Conservation (phyloP, 53 echinoderm and acorn worm genomes). For the Temnopleurus reevesii region DNA sequence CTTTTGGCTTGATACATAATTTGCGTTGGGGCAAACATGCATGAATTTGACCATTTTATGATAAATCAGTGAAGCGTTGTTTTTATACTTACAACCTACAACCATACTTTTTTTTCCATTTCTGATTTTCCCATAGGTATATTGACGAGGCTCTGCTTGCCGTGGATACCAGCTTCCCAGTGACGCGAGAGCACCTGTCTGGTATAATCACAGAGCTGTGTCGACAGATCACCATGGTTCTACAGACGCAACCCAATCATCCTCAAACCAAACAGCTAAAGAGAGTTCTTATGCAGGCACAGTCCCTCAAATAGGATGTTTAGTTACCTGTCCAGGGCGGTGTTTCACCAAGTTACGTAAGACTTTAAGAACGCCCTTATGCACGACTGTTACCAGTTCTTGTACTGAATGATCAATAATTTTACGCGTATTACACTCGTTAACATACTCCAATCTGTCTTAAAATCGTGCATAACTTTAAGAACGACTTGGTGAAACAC, state of each 20-base stretch:
- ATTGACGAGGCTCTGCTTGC: constrained; percentile 80
- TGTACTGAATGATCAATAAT: background rate
- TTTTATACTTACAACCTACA: no score
- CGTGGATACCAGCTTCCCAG: constrained; percentile 66
- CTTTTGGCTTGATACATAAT: no score
- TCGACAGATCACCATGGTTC: constrained; percentile 64
- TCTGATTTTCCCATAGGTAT: constrained; percentile 56
- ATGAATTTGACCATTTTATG: no score
- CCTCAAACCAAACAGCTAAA: constrained; percentile 63
- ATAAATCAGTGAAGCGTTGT: no score
- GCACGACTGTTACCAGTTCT: no score
- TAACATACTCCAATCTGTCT: no score
- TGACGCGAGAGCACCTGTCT: constrained; percentile 76
- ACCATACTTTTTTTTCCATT: no score
- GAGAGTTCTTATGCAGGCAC: constrained; percentile 70
- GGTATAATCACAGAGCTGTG: constrained; percentile 75
- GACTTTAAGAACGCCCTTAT: background rate
- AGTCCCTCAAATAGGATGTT: constrained; percentile 57
- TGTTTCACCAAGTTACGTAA: no score
- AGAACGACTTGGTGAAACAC: no score
- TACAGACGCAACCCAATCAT: constrained; percentile 59
- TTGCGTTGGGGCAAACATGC: no score
- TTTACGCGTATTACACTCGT: no score
- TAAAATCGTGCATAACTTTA: no score
- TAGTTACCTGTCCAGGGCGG: background rate